These are phyloP conservation scores for Callyntrura guangdongensis DNA, from an alignment of 2,888 invertebrate genomes.

Conservation along the genomic window DNA sequence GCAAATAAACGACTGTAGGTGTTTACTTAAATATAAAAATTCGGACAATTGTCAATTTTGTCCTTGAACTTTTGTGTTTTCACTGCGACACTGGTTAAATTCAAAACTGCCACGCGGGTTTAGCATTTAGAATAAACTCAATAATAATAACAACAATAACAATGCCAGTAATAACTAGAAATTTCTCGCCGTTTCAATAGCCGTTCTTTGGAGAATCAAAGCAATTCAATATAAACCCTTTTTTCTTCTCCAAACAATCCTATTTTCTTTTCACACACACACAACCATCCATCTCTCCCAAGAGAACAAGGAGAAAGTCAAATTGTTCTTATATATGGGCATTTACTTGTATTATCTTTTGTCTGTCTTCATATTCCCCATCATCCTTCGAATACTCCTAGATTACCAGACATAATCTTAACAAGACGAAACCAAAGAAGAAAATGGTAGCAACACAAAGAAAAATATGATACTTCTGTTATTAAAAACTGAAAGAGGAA, in stretches of 20 bases:
- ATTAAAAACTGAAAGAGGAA: neutral
- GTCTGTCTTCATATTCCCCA: neutral
- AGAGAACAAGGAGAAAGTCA: neutral
- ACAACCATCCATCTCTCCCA: neutral
- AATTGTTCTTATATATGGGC: neutral
- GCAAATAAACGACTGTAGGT: too few relatives aligned
- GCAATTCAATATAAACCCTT: neutral
- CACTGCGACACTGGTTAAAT: too few relatives aligned
- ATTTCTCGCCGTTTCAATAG: too few relatives aligned
- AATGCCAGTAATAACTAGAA: too few relatives aligned
- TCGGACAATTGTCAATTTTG: too few relatives aligned
- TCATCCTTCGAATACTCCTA: neutral
- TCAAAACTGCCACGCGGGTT: too few relatives aligned
- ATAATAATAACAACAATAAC: too few relatives aligned
- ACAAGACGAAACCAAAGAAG: conserved; percentile 16
- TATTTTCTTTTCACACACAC: neutral
- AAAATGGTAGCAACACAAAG: neutral
- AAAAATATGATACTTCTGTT: conserved; percentile 5
- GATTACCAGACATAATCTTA: neutral
- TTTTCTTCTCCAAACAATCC: neutral
- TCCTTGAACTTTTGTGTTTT: too few relatives aligned
- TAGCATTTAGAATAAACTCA: too few relatives aligned
- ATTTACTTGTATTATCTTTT: neutral
- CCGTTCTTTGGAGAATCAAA: too few relatives aligned
- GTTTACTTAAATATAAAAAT: too few relatives aligned